These are phyloP conservation scores for Acanthoscelides obtectus DNA, from an alignment of 2,888 invertebrate species.

Conservation along the genomic window DNA sequence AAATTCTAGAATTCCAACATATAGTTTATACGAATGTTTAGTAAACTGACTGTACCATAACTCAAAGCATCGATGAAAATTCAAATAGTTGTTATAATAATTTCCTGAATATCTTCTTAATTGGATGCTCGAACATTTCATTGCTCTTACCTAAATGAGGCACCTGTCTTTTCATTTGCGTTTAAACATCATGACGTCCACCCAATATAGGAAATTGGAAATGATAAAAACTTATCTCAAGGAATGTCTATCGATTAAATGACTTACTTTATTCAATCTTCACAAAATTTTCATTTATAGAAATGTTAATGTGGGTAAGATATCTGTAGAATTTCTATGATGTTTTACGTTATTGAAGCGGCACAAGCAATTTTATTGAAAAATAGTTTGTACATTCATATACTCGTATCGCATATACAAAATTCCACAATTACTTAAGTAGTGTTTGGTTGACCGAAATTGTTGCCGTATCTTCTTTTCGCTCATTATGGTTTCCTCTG, in stretches of 20 bases:
- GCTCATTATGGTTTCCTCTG: too few species aligned
- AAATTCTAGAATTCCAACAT: too few species aligned
- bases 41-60: background rate
- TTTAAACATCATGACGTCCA: background rate
- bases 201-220: background rate
- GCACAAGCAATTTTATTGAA: too few species aligned
- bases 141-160: background rate
- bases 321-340: too few species aligned
- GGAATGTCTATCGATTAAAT: background rate
- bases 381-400: too few species aligned
- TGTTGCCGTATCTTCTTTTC: too few species aligned
- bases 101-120: background rate
- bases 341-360: too few species aligned
- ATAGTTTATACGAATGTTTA: too few species aligned
- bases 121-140: background rate
- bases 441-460: too few species aligned
- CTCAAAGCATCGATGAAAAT: background rate
- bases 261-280: background rate
- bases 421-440: too few species aligned
- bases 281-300: background rate
- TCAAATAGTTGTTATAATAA: background rate
- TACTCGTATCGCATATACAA: too few species aligned
- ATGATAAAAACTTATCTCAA: background rate
- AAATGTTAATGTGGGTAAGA: too few species aligned
- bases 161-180: background rate